Conservation (phyloP, 2,888 invertebrate genomes). For the Galeruca laticollis region DNA sequence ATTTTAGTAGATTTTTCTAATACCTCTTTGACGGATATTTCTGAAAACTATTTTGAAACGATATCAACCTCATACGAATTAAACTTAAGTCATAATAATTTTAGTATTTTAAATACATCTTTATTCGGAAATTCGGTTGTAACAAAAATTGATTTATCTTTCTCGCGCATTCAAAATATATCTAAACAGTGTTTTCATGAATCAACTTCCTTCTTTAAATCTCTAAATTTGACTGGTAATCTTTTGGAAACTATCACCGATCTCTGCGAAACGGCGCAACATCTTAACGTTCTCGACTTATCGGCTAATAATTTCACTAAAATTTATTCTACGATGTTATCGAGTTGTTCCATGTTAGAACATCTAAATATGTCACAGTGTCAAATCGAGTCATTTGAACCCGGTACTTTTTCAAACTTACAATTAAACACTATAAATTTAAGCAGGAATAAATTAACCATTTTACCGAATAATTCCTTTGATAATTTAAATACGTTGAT, state of each 20-base stretch:
- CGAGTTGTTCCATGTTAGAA: not conserved
- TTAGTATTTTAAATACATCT: not conserved
- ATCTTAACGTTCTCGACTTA: not conserved
- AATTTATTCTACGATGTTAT: not conserved
- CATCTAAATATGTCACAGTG: not conserved
- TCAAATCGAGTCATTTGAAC: not conserved
- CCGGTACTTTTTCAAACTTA: not conserved
- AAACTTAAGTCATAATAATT: conserved; percentile 26
- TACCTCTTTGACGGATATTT: conserved; percentile 1
- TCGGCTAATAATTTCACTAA: not conserved
- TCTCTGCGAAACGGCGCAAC: not conserved
- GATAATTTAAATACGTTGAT: not conserved
- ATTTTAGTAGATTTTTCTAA: conserved; percentile 11
- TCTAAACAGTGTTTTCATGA: conserved; percentile 8
- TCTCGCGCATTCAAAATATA: conserved; percentile 9
- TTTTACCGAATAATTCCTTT: not conserved
- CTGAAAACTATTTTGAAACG: not conserved
- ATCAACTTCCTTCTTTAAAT: not conserved
- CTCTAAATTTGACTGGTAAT: not conserved
- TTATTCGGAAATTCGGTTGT: not conserved
- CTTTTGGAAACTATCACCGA: not conserved
- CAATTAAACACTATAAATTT: not conserved
- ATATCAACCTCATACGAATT: not conserved
- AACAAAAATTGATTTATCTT: conserved; percentile 17
- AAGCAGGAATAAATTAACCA: conserved; percentile 1